Evolutionary conservation across 2,888 invertebrate species (phyloP).

Genomic region (Drosophila nr. perissopoda): DNA sequence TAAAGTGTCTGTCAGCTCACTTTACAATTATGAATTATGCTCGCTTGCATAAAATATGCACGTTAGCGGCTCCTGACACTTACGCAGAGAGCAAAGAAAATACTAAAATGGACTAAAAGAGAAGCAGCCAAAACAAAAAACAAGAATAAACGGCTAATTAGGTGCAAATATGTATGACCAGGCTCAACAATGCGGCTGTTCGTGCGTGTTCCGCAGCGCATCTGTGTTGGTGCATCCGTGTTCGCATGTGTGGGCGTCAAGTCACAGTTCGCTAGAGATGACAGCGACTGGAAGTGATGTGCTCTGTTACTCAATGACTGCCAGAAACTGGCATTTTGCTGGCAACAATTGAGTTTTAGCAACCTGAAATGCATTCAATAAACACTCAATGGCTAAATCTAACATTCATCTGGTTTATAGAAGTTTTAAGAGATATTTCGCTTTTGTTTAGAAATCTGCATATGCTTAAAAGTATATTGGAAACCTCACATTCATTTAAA

Average conservation of each 20-base stretch:
- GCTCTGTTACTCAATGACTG: not conserved
- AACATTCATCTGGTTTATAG: not conserved
- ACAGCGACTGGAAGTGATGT: conserved; percentile 28
- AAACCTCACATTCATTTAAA: not conserved
- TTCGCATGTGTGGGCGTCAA: conserved; percentile 53
- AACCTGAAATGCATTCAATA: not conserved
- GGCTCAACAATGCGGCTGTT: conserved; percentile 30
- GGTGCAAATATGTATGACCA: conserved; percentile 77
- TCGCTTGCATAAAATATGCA: conserved; percentile 67
- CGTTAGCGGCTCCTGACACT: conserved; percentile 45
- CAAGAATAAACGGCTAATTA: conserved; percentile 67
- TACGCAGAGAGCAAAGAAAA: conserved; percentile 19
- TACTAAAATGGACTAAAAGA: conserved; percentile 3
- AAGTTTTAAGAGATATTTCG: not conserved
- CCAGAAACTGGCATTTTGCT: not conserved
- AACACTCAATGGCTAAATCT: not conserved
- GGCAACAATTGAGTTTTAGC: not conserved
- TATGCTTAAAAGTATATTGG: not conserved
- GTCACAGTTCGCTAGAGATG: conserved; percentile 49
- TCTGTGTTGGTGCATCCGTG: conserved; percentile 35
- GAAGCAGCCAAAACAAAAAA: conserved; percentile 14
- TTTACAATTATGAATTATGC: conserved; percentile 71
- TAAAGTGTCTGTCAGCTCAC: conserved; percentile 60
- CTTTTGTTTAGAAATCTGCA: not conserved
- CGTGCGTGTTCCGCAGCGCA: conserved; percentile 55